Percentiles rank a stretch among this genome's conserved stretches.
These are phyloP conservation scores for Perccottus glenii DNA, from an alignment of 2,113 vertebrate genomes.

Conservation along the genomic window DNA sequence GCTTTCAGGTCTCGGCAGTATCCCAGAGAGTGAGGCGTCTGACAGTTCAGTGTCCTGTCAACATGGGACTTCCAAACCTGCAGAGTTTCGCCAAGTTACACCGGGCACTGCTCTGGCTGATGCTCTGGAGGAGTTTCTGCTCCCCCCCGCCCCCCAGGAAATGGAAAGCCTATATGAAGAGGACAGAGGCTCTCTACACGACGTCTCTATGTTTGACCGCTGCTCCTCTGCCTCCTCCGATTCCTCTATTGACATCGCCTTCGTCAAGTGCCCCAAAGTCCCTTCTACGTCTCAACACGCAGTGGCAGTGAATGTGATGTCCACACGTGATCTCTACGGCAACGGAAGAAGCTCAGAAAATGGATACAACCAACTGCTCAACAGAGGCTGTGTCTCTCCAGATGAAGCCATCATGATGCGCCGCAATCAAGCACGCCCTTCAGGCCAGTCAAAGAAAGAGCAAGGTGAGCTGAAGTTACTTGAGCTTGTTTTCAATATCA, in stretches of 20 bases:
- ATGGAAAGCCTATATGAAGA: constrained; percentile 76
- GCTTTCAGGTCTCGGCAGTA: constrained; percentile 81
- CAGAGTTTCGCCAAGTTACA: constrained; percentile 60
- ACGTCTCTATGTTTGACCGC: constrained; percentile 83
- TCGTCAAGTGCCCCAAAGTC: constrained; percentile 85
- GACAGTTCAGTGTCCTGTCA: constrained; percentile 38
- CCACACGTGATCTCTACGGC: constrained; percentile 47
- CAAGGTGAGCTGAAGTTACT: constrained; percentile 71
- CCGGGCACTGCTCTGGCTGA: constrained; percentile 77
- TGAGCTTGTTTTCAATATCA: no score
- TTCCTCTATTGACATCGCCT: constrained; percentile 94
- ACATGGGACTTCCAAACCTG: constrained; percentile 44
- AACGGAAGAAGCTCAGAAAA: constrained; percentile 65
- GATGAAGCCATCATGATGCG: constrained; percentile 68
- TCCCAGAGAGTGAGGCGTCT: constrained; percentile 85
- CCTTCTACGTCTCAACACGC: constrained; percentile 67
- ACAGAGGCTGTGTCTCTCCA: constrained; percentile 82
- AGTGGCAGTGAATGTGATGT: constrained; percentile 64
- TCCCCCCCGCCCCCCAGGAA: constrained; percentile 71
- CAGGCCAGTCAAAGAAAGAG: constrained; percentile 87
- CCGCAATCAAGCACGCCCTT: constrained; percentile 68
- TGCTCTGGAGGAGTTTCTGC: constrained; percentile 78
- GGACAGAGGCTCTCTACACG: constrained; percentile 81
- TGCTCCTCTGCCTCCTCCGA: constrained; percentile 91
- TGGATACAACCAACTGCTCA: constrained; percentile 79